Evolutionary conservation across 2,888 invertebrate species (phyloP), one percentile per base, ranked within the genome.

Genomic region (Coelinius sp.): DNA sequence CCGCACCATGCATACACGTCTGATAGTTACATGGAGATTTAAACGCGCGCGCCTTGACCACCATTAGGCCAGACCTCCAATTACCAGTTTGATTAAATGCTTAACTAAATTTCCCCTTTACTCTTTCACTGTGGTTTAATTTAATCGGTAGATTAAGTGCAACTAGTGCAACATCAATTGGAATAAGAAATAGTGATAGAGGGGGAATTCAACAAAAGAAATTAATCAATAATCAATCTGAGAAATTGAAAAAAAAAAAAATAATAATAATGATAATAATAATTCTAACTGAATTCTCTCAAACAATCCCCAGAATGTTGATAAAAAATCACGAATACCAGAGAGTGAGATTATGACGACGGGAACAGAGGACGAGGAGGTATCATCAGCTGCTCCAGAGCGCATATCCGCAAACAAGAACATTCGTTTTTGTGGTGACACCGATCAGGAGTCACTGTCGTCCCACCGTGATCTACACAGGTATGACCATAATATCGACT

Each of bases 371-470:
- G 91, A 91, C 74, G 91, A 92, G 75, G 86, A 86, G 73, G 84
- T 81, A 59, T 86, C 83, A 63, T 86, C 85, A 6, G 59, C 83
- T 22, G 84, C 83, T 22, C 86, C 86, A 65, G 86, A 86, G 79
- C 81, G 86, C 73, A 83, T 81, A 68, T 86, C 85, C 35, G 85
- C 85, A 38, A 86, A 86, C 31, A 94, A 94, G 86, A 94, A 92
- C 88, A 90, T 95, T 10, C 92, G 95, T 64, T 95, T 95, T 90
- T 95, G 95, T 87, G 95, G 95, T 20, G 95, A 95, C 87, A 95
- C 95, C 8, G 95, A 95, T 84, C 90, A 91, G 73, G 95, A 95
- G 81, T 94, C 94, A 10, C 77, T 86, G 71, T 83, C 86, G 63
- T 87, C 86, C 31, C 80, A 79, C 71, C 84, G 84, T 68, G 84